These are phyloP conservation scores for Argyra leucocephala DNA, from an alignment of 2,888 invertebrate genomes.

Conservation along the genomic window DNA sequence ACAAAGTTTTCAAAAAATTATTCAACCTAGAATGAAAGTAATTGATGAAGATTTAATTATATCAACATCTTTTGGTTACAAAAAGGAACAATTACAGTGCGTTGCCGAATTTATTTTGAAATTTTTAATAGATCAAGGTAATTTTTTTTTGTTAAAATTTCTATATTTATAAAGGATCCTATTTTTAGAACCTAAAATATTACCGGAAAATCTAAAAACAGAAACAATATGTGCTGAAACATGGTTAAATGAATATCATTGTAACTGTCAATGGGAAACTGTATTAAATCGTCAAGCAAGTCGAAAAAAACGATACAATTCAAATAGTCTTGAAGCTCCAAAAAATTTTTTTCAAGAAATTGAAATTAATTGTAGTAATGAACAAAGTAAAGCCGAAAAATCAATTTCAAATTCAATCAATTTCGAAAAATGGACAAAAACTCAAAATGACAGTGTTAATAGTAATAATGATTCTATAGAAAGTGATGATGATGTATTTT, in stretches of 20 bases:
- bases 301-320: slow-evolving; percentile 44
- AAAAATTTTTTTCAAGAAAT: slow-evolving; percentile 20
- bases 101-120: slow-evolving; percentile 40
- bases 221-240: slow-evolving; percentile 50
- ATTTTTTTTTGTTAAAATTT: slow-evolving; percentile 11
- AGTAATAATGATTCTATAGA: slow-evolving; percentile 22
- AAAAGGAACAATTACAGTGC: slow-evolving; percentile 45
- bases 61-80: slow-evolving; percentile 30
- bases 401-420: neutral
- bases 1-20: slow-evolving; percentile 25
- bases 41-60: slow-evolving; percentile 32
- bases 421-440: slow-evolving; percentile 17
- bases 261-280: slow-evolving; percentile 54
- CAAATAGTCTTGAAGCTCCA: slow-evolving; percentile 29
- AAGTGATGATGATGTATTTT: slow-evolving; percentile 32
- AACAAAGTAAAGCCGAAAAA: slow-evolving; percentile 7
- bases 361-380: slow-evolving; percentile 22
- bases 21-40: slow-evolving; percentile 20
- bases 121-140: slow-evolving; percentile 32
- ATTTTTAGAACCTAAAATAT: slow-evolving; percentile 24
- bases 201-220: slow-evolving; percentile 47
- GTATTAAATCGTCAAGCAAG: slow-evolving; percentile 36
- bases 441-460: slow-evolving; percentile 9
- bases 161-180: neutral
- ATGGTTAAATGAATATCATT: slow-evolving; percentile 51